Base-by-base conservation (phyloP, 2,888 invertebrate genomes). In the Cataglyphis albicans region DNA sequence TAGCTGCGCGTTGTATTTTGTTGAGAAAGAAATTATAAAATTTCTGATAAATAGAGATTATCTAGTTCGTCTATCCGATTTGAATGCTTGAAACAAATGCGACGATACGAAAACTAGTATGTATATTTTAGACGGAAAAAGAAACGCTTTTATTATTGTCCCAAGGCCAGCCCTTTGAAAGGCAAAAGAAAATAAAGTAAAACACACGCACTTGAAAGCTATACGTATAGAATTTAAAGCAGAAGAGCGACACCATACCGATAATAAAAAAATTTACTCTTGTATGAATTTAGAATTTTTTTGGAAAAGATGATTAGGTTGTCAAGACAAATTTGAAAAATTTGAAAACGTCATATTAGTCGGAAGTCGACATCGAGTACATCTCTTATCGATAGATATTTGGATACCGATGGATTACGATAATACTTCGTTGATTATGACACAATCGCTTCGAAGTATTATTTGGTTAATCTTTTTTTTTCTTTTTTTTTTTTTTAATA, bases 1-100 rank as follows among this genome's bases (percentile, higher is more conserved):
- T 73, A 72, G 72, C 61, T 74, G 73, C 68, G 73, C 72, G 74
- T 59, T 67, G 83, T 82, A 75, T n/a, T 78, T 81, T 61, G 75
- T 74, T 35, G 78, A 75, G 68, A 59, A 55, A 81, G 65, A 61
- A 85, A 74, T 59, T 68, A 48, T 64, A 72, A 70, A 64, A 75
- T 82, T 81, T 85, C 59, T 55, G 57, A 61, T 74, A 57, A 55
- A 80, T 25, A 75, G 52, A 64, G 52, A 41, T 21, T 70, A 83
- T 84, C 59, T 65, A 84, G 70, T 84, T 65, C 44, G 48, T 59
- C 57, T 48, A 61, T 73, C 65, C 65, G 61, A 55, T 63, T 81
- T 4, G 64, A 52, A 44, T 83, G 81, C 70, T 84, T 55, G 32
- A 83, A 44, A 65, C 48, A 48, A 82, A 84, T 38, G 68, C 75